Percentiles rank a stretch among this genome's conserved stretches.
These are phyloP conservation scores for Spinus pinus DNA, from an alignment of 2,797 vertebrate genomes.

Conservation along the genomic window DNA sequence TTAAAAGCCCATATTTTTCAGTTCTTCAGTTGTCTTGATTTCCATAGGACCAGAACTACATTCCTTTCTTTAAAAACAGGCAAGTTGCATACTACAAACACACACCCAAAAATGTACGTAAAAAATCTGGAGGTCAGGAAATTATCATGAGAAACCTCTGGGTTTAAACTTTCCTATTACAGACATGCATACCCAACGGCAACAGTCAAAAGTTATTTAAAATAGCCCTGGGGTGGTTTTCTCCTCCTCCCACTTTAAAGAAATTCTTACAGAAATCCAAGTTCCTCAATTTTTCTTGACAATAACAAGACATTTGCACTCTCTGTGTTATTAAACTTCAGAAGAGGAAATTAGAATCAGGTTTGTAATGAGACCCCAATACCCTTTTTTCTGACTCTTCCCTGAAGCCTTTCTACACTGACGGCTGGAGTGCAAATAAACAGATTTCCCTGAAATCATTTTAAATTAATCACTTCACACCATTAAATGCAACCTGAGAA, in stretches of 20 bases:
- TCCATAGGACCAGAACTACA: neutral
- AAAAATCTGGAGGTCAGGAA: neutral
- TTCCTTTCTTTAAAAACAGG: neutral
- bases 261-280: neutral
- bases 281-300: neutral
- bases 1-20: neutral
- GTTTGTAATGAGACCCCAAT: neutral
- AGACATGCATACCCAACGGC: neutral
- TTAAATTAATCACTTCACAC: constrained; percentile 12
- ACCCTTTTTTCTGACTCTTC: neutral
- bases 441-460: neutral
- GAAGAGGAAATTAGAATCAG: neutral
- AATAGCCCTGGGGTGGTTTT: neutral
- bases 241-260: neutral
- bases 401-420: neutral
- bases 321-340: neutral
- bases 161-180: neutral
- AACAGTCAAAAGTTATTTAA: neutral
- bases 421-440: neutral
- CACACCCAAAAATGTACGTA: neutral
- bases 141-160: neutral
- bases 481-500: neutral
- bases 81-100: neutral
- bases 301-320: neutral
- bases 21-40: neutral